Evolutionary conservation across 2,797 vertebrate genomes (phyloP), one percentile per base, ranked within the genome.

Genomic region (Muraenolepis orangiensis): DNA sequence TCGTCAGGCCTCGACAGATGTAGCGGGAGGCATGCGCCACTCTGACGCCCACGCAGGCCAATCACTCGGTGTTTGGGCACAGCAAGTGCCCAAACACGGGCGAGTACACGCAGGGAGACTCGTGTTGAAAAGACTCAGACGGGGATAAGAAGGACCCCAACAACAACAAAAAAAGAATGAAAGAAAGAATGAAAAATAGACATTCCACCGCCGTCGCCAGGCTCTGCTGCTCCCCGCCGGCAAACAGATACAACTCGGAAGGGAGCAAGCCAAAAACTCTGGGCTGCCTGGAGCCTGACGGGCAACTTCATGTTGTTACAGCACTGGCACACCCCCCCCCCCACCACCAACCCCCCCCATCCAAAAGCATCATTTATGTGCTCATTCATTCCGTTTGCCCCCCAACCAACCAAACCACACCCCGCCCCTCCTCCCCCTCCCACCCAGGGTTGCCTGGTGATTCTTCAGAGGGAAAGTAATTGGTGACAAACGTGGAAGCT

Each of bases 381-480:
- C 76, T 79, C 78, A 82, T 84, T 87, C 77, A 78, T 80, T 80
- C 40, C 23, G 42, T 76, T 73, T 77, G 74, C 46, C 46, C 46
- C 46, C 18, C 3, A 76, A 81, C 76, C 75, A 76, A 84, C 80
- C n/a, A n/a, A n/a, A n/a, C n/a, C n/a, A n/a, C n/a, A n/a, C n/a
- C n/a, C n/a, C n/a, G n/a, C n/a, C n/a, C n/a, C n/a, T n/a, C n/a
- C n/a, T n/a, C n/a, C n/a, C n/a, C 46, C 46, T 20, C 46, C 18
- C 3, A 76, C 81, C 76, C 75, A 76, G 84, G 80, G 81, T 87
- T 79, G 75, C 76, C 71, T 77, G 70, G 74, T 38, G 51, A 83
- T 85, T 82, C 84, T 78, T 76, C 68, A 10, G 73, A 83, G 26
- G 70, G 72, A 78, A 84, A 77, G 73, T 76, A 81, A 85, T 85